Evolutionary conservation across 1,140 invertebrate genomes (phyloP), one percentile per base, ranked within the genome.

Genomic region (Galleria mellonella): DNA sequence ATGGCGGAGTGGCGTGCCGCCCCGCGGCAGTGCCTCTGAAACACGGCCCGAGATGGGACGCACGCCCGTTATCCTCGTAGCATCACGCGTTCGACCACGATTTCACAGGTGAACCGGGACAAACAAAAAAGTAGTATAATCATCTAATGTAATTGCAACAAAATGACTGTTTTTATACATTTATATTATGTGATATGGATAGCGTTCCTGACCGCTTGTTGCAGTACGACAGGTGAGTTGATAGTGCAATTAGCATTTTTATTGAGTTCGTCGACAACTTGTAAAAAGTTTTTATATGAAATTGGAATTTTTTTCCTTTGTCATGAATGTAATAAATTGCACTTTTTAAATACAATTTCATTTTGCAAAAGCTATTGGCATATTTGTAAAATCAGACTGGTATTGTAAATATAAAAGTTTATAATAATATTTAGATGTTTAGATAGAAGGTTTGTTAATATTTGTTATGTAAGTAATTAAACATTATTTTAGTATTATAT

Each of bases 111-210:
- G 73, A 82, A 78, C 65, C 46, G 47, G 40, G 40, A 51, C 38
- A 30, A 51, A 42, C 37, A 43, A 30, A 51, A 44, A 47, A 61
- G 33, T 23, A 23, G 2, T 23, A n/a, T n/a, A n/a, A 6, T 30
- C 37, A 47, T 60, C 56, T 62, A 61, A 65, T 70, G 62, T 68
- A 56, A 73, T 36, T 47, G 42, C 40, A 52, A 43, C 56, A 77
- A 75, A 72, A 85, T 85, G 82, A 83, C 78, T 72, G 57, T 77
- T 83, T 85, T 85, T 83, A 58, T 85, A 85, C 67, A 72, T 85
- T 83, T 85, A 63, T 83, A 83, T 46, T 68, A 69, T 81, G 81
- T 73, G 45, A 67, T 79, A 68, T 84, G 74, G 72, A 75, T 79
- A 72, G 63, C 68, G 51, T 51, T 84, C 50, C 37, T 76, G 48